Evolutionary conservation across 2,113 vertebrate genomes (phyloP).

Genomic region (Romanogobio albipinnatus): DNA sequence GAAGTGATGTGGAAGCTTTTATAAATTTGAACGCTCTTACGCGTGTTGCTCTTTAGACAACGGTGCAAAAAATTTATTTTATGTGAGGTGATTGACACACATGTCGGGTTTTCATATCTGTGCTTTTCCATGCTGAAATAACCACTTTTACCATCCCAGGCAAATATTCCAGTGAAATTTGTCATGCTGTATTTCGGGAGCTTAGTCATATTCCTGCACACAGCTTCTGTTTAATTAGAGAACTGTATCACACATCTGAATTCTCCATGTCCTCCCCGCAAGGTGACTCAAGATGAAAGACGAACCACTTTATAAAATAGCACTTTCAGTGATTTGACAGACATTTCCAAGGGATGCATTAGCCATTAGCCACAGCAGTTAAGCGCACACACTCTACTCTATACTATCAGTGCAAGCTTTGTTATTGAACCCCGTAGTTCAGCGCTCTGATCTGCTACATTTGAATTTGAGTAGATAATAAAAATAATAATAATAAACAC

Average conservation of each 20-base stretch:
- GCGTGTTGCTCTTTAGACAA: constrained; percentile 7
- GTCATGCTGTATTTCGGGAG: constrained; percentile 33
- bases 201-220: constrained; percentile 12
- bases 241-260: constrained; percentile 39
- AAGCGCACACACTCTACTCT: neutral
- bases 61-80: too few species aligned
- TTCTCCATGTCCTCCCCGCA: constrained; percentile 1
- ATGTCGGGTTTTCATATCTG: neutral
- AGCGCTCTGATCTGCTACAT: neutral
- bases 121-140: constrained; percentile 20
- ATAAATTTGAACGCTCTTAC: neutral
- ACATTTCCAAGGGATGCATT: constrained; percentile 38
- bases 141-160: constrained; percentile 27
- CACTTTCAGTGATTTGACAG: constrained; percentile 49
- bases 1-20: constrained; percentile 30
- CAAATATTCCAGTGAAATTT: constrained; percentile 35
- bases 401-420: neutral
- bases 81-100: constrained; percentile 25
- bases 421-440: neutral
- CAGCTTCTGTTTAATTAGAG: constrained; percentile 25
- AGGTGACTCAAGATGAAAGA: constrained; percentile 44
- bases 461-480: neutral
- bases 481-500: neutral
- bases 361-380: constrained; percentile 35
- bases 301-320: constrained; percentile 42